Conservation (phyloP, 53 echinoderm and acorn worm species). For the Echinarachnius parma region DNA sequence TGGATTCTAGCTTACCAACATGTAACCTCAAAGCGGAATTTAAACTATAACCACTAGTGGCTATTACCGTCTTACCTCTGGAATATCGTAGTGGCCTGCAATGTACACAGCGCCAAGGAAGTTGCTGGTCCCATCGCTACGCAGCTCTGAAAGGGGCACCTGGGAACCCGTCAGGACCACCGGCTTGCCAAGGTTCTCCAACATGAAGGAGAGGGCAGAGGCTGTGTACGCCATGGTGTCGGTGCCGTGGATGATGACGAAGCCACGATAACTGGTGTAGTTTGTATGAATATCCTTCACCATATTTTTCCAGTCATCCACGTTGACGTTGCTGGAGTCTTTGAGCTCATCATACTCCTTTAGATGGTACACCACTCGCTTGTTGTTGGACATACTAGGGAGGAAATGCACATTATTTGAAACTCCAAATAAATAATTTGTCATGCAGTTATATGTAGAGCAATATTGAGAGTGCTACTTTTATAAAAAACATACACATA, state of each 20-base stretch:
- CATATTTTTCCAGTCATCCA: slow-evolving; percentile 81
- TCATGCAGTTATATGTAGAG: too few relatives aligned
- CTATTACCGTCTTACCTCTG: too few relatives aligned
- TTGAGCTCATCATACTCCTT: slow-evolving; percentile 63
- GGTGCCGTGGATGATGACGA: slow-evolving; percentile 93
- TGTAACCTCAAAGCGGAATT: too few relatives aligned
- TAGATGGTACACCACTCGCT: slow-evolving; percentile 70
- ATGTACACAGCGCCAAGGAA: slow-evolving; percentile 87
- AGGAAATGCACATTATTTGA: too few relatives aligned
- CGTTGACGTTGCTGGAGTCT: slow-evolving; percentile 87
- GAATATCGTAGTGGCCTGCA: slow-evolving; percentile 92
- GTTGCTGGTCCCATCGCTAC: slow-evolving; percentile 91
- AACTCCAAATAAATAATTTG: too few relatives aligned
- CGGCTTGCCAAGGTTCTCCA: slow-evolving; percentile 95
- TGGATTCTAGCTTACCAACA: too few relatives aligned
- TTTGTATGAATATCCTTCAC: slow-evolving; percentile 64
- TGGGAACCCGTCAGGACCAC: slow-evolving; percentile 92
- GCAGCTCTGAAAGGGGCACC: slow-evolving; percentile 80
- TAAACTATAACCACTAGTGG: too few relatives aligned
- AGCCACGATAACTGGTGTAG: slow-evolving; percentile 77
- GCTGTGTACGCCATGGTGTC: slow-evolving; percentile 98
- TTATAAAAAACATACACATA: too few relatives aligned
- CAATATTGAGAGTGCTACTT: too few relatives aligned
- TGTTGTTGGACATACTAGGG: slow-evolving; percentile 67
- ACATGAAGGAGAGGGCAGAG: slow-evolving; percentile 93